Evolutionary conservation across 2,888 invertebrate genomes (phyloP).

Genomic region (Cecidostiba fungosa): DNA sequence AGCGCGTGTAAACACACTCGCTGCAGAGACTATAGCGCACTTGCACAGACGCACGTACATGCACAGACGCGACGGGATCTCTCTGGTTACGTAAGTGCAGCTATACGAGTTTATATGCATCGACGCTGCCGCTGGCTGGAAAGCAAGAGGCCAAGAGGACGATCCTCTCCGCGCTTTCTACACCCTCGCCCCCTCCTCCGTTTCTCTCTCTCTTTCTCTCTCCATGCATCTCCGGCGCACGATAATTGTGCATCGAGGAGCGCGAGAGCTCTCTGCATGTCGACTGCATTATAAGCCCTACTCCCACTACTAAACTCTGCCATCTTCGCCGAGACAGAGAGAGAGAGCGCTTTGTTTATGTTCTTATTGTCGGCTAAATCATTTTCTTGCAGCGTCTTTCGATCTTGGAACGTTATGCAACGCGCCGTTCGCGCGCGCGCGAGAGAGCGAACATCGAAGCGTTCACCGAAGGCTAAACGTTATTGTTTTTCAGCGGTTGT

Average conservation of each 20-base stretch:
- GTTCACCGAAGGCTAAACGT: constrained; percentile 38
- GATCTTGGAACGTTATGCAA: background rate
- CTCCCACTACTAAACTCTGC: background rate
- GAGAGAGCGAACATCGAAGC: constrained; percentile 35
- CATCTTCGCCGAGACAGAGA: background rate
- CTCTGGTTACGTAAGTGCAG: constrained; percentile 51
- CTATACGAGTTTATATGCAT: constrained; percentile 12
- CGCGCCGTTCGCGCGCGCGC: constrained; percentile 32
- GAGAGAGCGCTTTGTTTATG: constrained; percentile 58
- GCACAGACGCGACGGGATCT: background rate
- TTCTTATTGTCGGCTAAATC: constrained; percentile 62
- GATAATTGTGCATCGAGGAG: constrained; percentile 56
- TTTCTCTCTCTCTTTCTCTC: constrained; percentile 18
- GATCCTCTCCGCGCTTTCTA: constrained; percentile 78
- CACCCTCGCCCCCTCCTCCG: constrained; percentile 72
- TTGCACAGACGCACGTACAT: background rate
- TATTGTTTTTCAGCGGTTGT: constrained; percentile 60
- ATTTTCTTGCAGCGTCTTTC: constrained; percentile 50
- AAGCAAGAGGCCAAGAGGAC: constrained; percentile 79
- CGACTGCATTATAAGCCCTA: constrained; percentile 10
- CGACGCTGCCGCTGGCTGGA: constrained; percentile 67
- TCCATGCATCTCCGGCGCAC: background rate
- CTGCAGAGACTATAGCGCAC: background rate
- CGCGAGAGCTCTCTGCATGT: constrained; percentile 24
- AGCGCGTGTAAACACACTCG: background rate